Evolutionary conservation across 2,888 invertebrate species (phyloP), one percentile per base, ranked within the genome.

Genomic region (Synanthedon vespiformis): DNA sequence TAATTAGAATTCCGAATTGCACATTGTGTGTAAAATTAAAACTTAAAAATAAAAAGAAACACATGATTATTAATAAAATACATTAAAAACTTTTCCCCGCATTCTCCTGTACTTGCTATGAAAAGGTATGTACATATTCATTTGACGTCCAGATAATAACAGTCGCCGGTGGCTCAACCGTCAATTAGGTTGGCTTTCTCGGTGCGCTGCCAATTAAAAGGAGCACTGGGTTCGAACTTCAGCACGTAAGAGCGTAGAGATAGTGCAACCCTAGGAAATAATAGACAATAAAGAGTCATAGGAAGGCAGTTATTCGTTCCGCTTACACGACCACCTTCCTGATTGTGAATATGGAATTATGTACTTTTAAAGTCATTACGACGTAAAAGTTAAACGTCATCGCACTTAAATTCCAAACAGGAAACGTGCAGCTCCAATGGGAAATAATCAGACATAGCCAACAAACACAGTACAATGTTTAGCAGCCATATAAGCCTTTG

Each of bases 131-230:
- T 34, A 34, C 34, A 14, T 48, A 48, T 18, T 11, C 16, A 68
- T 68, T 78, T 70, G 69, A 70, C 67, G 71, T 74, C 70, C 73
- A 70, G 67, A 64, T 77, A 80, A 81, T 80, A 75, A 77, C 70
- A 77, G 60, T 62, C 63, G 62, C 62, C 57, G 61, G 55, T 59
- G 57, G 59, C 66, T 48, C 63, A 66, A 60, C 66, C 61, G 58
- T 64, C 70, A 75, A 80, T 80, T 79, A 80, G 67, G 61, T 56
- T 56, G 58, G 60, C 58, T 64, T 80, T 79, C 79, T 66, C 80
- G 76, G 71, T 67, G 61, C 66, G 67, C 62, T 64, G 61, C 58
- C 70, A 74, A 80, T 82, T 80, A 81, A 70, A 67, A 66, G 60
- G 67, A 60, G 70, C 75, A 76, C 65, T 68, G 72, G 64, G 60